Evolutionary conservation across 2,113 vertebrate genomes (phyloP), one percentile per base, ranked within the genome.

Genomic region (Phaethornis superciliosus): DNA sequence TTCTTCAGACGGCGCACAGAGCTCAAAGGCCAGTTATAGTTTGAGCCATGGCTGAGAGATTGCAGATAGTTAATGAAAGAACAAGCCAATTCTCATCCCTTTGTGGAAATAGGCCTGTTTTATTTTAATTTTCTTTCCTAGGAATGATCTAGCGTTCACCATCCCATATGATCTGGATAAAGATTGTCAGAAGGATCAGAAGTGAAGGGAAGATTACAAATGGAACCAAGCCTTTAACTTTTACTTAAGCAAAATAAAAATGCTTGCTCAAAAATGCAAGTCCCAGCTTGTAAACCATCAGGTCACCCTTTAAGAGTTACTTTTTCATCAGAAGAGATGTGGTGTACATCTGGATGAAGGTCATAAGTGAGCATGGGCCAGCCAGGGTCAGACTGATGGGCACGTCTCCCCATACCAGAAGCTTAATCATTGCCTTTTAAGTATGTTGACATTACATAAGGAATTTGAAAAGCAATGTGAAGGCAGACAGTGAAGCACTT

Each of bases 21-120:
- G 81, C 55, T 95, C 78, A 93, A 91, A 91, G 68, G 79, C 75
- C 87, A 44, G 42, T 15, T 56, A 11, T 5, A 11, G 47, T 58
- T 76, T 94, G 75, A 95, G 75, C n/a, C 89, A 52, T 81, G n/a
- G 18, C 86, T 81, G 63, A 59, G 30, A 78, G 33, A 24, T 5
- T 81, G 82, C 60, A 91, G 64, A 47, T 4, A 59, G 67, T 82
- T 89, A 79, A 82, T 18, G 33, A 60, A 70, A 49, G 82, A 44
- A 7, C 35, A 70, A 47, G 67, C 1, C 27, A 27, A 51, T 65
- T 74, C 59, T 64, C 44, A 67, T 70, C 70, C 30, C 24, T 76
- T 49, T 68, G 54, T 54, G 47, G 89, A 91, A 93, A 54, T 6
- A 52, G 6, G 32, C 44, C 24, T 1, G 4, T 88, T 91, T 88